Evolutionary conservation across 2,888 invertebrate genomes (phyloP).

Genomic region (Xylocampa areola): DNA sequence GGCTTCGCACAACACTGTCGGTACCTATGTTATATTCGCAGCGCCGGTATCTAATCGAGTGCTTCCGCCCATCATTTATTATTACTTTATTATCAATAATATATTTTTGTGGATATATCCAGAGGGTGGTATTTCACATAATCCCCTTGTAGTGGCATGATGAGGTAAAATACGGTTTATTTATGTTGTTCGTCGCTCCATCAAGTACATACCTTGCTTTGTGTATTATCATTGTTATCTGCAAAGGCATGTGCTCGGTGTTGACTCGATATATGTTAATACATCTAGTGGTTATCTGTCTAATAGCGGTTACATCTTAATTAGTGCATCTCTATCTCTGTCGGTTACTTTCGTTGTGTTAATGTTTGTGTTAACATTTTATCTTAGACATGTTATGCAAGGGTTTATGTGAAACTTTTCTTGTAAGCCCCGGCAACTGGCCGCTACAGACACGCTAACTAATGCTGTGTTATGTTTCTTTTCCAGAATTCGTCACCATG

Average conservation of each 20-base stretch:
- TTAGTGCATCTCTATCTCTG: constrained; percentile 83
- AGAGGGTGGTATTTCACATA: constrained; percentile 85
- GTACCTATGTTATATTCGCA: constrained; percentile 46
- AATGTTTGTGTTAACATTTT: constrained; percentile 72
- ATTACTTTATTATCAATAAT: constrained; percentile 31
- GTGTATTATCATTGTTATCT: constrained; percentile 25
- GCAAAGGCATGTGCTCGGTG: constrained; percentile 62
- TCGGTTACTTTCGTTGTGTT: constrained; percentile 79
- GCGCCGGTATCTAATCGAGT: constrained; percentile 53
- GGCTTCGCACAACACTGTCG: constrained; percentile 53
- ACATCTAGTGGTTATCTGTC: constrained; percentile 71
- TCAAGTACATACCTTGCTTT: constrained; percentile 66
- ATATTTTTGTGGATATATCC: constrained; percentile 58
- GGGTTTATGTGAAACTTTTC: constrained; percentile 67
- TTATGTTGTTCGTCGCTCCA: constrained; percentile 65
- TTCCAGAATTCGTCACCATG: constrained; percentile 99
- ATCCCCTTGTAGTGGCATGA: constrained; percentile 86
- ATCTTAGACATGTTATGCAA: constrained; percentile 69
- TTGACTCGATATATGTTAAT: constrained; percentile 59
- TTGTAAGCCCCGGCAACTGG: constrained; percentile 41
- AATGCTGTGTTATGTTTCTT: constrained; percentile 67
- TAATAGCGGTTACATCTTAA: constrained; percentile 76
- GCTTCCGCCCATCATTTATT: constrained; percentile 43
- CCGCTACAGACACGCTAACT: constrained; percentile 39
- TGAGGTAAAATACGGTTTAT: constrained; percentile 71